Evolutionary conservation across 2,797 vertebrate species (phyloP).

Genomic region (Amblyopsis hoosieri): DNA sequence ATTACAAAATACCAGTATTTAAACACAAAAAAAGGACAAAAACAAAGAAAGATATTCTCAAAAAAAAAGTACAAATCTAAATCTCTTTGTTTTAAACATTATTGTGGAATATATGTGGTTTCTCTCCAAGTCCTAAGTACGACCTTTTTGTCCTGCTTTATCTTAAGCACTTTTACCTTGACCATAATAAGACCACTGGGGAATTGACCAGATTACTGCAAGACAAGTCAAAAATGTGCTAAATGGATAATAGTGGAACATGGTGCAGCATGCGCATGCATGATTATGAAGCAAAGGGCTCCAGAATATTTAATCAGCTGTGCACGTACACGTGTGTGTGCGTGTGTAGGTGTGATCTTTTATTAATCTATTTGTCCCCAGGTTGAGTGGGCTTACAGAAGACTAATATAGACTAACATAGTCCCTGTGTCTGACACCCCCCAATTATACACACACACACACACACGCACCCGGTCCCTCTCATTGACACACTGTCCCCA

Average conservation of each 20-base stretch:
- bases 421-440: conserved; percentile 84
- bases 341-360: conserved; percentile 87
- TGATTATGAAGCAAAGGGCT: conserved; percentile 66
- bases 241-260: conserved; percentile 73
- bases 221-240: conserved; percentile 72
- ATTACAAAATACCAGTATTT: no score
- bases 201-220: conserved; percentile 71
- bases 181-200: conserved; percentile 74
- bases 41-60: conserved; percentile 5
- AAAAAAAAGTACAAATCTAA: conserved; percentile 21
- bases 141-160: conserved; percentile 49
- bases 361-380: conserved; percentile 97
- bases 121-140: conserved; percentile 33
- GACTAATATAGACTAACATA: conserved; percentile 87
- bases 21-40: no score
- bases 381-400: conserved; percentile 86
- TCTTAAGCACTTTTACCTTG: conserved; percentile 66
- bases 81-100: conserved; percentile 17
- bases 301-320: conserved; percentile 82
- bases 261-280: conserved; percentile 56
- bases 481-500: conserved; percentile 12
- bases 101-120: conserved; percentile 32
- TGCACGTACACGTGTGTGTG: conserved; percentile 79
- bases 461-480: conserved; percentile 26
- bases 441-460: conserved; percentile 24